These are phyloP conservation scores for Clamator glandarius DNA, from an alignment of 2,797 vertebrate genomes.

Conservation along the genomic window DNA sequence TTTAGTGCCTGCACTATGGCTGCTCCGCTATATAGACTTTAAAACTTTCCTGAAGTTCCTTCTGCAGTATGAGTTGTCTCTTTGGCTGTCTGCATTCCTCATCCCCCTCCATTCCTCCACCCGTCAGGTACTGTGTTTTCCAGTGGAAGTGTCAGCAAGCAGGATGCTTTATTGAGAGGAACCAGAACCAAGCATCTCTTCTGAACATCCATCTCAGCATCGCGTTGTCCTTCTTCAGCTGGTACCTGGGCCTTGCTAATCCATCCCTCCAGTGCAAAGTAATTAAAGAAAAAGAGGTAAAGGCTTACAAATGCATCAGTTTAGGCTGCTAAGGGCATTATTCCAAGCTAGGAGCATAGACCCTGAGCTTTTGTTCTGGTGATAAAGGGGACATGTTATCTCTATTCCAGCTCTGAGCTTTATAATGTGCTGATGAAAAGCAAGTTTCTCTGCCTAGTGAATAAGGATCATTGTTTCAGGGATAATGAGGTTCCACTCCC, in stretches of 20 bases:
- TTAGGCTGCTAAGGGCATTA: slow-evolving; percentile 35
- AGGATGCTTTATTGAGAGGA: accelerated
- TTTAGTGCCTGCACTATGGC: background rate
- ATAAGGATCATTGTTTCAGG: slow-evolving; percentile 69
- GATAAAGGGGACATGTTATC: slow-evolving; percentile 61
- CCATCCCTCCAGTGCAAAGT: background rate
- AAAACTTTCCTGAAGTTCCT: background rate
- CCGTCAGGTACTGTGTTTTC: background rate
- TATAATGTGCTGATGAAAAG: slow-evolving; percentile 43
- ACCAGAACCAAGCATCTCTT: accelerated
- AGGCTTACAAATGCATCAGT: background rate
- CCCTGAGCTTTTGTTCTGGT: slow-evolving; percentile 44
- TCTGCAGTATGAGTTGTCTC: background rate
- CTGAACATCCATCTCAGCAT: accelerated
- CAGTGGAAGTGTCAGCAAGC: background rate
- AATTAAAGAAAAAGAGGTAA: background rate
- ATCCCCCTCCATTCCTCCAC: background rate
- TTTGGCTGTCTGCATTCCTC: background rate
- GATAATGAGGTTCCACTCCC: slow-evolving; percentile 64
- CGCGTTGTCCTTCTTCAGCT: accelerated
- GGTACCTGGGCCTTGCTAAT: background rate
- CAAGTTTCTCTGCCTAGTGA: slow-evolving; percentile 69
- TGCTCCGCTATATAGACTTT: background rate
- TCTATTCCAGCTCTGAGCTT: slow-evolving; percentile 31
- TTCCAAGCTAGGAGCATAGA: slow-evolving; percentile 52